Base-by-base conservation (phyloP, 1,140 invertebrate genomes). In the Rhopalosiphum padi region DNA sequence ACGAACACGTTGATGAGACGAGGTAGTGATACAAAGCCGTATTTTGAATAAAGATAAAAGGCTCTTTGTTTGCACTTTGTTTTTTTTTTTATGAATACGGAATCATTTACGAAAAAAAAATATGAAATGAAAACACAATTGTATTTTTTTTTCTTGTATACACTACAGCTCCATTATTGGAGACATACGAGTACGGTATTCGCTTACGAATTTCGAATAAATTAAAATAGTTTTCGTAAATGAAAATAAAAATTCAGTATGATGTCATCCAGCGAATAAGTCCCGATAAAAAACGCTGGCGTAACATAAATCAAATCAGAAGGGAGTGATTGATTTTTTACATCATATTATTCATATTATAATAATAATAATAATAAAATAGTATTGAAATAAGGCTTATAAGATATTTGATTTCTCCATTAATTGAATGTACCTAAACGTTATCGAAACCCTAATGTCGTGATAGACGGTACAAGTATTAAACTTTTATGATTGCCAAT, bases 1-100 rank as follows among this genome's bases (percentile, higher is more conserved):
- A 86, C 43, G 22, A 86, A 43, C 18, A 43, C 25, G 88, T 5
- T 51, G 88, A 89, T 89, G 87, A 55, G 9, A 60, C 8, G 37
- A 41, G 37, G 18, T 55, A 43, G 35, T 89, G 88, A 35, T 43
- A 90, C 53, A 43, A 43, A 68, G 25, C 25, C 60, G 37, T 48
- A 90, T 48, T 90, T 68, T 21, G 23, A 90, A 90, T 25, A 89
- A 89, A 37, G 51, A 90, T 90, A 90, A 90, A 90, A 68, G 22
- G 30, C 41, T 90, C 88, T 90, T 90, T 90, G 88, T 90, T 25
- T 37, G 87, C 21, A 90, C 30, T 41, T 90, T 8, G 30, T 30
- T 60, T 51, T 53, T 55, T 55, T 18, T 41, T 89, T 37, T 55
- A 53, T 23, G 48, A 55, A 37, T 89, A 55, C 89, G 11, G 55